Percentiles rank a stretch among this genome's conserved stretches.
Evolutionary conservation across 2,113 vertebrate species (phyloP).

Genomic region (Columba livia): DNA sequence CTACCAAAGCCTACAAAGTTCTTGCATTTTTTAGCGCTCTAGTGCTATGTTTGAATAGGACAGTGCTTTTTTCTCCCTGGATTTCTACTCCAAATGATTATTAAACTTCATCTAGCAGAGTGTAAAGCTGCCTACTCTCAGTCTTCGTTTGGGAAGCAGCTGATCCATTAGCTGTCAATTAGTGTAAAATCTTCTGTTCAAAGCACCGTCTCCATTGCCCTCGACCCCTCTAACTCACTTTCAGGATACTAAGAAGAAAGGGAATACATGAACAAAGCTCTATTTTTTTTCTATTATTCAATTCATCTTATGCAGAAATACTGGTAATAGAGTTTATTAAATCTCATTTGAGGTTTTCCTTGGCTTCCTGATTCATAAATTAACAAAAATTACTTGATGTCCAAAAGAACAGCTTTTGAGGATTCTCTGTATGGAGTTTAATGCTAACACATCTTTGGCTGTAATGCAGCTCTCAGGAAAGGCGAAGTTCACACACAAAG

Average conservation of each 20-base stretch:
- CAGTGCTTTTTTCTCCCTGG: background rate
- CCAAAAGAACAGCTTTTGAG: background rate
- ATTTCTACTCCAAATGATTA: background rate
- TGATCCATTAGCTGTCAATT: background rate
- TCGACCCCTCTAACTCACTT: background rate
- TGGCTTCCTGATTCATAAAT: background rate
- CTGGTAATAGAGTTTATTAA: background rate
- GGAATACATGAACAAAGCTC: background rate
- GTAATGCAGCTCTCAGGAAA: background rate
- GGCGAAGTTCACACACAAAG: background rate
- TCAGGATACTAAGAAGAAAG: background rate
- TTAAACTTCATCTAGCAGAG: background rate
- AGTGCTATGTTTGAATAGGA: rapidly evolving
- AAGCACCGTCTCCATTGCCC: background rate
- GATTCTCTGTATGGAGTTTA: rapidly evolving
- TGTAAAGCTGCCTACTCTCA: rapidly evolving
- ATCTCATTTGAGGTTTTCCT: background rate
- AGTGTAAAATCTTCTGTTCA: background rate
- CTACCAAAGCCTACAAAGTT: background rate
- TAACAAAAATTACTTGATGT: background rate
- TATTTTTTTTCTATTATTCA: background rate
- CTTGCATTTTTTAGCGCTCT: background rate
- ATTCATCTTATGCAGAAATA: background rate
- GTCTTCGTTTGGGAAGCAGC: background rate
- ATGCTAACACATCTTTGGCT: rapidly evolving